Evolutionary conservation across 1,140 invertebrate genomes (phyloP), one percentile per base, ranked within the genome.

Genomic region (Musca domestica): DNA sequence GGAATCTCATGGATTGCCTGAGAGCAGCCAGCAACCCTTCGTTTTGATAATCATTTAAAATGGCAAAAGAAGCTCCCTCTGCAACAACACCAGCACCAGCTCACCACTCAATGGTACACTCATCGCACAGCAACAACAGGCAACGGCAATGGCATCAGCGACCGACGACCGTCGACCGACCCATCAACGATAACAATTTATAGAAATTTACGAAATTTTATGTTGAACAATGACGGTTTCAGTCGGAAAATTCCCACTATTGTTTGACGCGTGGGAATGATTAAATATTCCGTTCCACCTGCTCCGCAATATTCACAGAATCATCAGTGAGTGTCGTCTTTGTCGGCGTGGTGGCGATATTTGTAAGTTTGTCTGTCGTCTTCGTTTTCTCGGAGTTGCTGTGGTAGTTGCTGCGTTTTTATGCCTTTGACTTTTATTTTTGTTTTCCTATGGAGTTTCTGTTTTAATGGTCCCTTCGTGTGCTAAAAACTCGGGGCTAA

Each of bases 201-300:
- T 48, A 64, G 47, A 64, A 48, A 64, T 64, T 64, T 49, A 64
- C 63, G 23, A 64, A 64, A 49, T 64, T 64, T 64, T 64, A 64
- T 48, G 63, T 64, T 64, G 17, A 64, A 64, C 63, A 64, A 64
- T 64, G 63, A 64, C 47, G 63, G 63, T 48, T 25, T 54, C 48
- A 48, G n/a, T 66, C 66, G 23, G 54, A 58, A 61, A 46, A 58
- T 67, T 67, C 66, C 34, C 66, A 67, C 52, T 58, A 67, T 67
- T 67, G 66, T 67, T 58, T 34, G 66, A 58, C 66, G 66, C 66
- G 66, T 67, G 66, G 54, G 66, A 67, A 67, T 48, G 54, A 67
- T 67, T 67, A 67, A 67, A 67, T 67, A 58, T 67, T 67, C 66
- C 51, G 25, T 67, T 67, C 66, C 51, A 64, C 22, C 47, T 47